Evolutionary conservation across 2,113 vertebrate species (phyloP).

Genomic region (Nycticryphes semicollaris): DNA sequence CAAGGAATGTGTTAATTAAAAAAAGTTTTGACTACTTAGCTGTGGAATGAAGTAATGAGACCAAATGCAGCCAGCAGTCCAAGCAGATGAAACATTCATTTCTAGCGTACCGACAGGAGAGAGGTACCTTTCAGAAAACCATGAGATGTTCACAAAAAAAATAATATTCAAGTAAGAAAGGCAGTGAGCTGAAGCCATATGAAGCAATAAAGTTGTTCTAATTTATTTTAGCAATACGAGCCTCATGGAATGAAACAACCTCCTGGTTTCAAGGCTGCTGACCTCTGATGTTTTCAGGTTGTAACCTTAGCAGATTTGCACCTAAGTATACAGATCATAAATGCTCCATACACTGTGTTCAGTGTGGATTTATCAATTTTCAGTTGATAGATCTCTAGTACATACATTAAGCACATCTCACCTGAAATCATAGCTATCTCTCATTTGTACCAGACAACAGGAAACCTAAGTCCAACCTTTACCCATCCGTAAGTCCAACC

Average conservation of each 20-base stretch:
- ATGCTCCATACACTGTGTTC: not conserved
- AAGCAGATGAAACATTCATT: not conserved
- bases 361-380: not conserved
- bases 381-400: not conserved
- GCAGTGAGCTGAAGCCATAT: not conserved
- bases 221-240: not conserved
- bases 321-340: not conserved
- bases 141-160: not conserved
- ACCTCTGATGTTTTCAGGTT: not conserved
- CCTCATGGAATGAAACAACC: not conserved
- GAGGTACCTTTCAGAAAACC: not conserved
- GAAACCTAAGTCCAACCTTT: not conserved
- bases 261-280: not conserved
- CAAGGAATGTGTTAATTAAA: not conserved
- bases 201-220: not conserved
- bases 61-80: not conserved
- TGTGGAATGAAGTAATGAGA: not conserved
- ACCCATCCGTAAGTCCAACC: not conserved
- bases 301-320: not conserved
- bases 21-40: not conserved
- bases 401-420: not conserved
- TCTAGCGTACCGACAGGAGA: not conserved
- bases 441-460: not conserved
- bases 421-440: not conserved
- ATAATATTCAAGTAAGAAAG: not conserved